A percentile compares a stretch with the other conserved stretches of the same genome.
Conservation (phyloP, 2,113 vertebrate species). For the Cyanoderma ruficeps region DNA sequence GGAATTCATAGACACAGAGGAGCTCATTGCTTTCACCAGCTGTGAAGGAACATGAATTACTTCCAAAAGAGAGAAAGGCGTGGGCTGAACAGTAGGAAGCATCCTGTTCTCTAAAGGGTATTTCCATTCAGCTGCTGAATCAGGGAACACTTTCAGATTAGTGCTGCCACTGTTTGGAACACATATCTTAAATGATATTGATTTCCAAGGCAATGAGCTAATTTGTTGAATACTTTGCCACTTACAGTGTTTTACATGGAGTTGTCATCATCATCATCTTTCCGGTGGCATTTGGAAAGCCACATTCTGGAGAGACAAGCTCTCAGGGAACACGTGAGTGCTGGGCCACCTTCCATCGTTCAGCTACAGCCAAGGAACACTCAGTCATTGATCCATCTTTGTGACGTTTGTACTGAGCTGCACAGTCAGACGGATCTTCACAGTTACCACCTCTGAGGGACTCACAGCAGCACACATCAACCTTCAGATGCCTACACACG, state of each 20-base stretch:
- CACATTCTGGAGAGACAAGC: neutral
- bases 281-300: neutral
- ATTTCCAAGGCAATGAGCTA: constrained; percentile 46
- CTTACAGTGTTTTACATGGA: neutral
- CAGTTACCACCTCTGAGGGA: neutral
- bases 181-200: constrained; percentile 22
- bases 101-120: constrained; percentile 32
- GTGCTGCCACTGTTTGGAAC: constrained; percentile 32
- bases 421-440: neutral
- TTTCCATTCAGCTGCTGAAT: constrained; percentile 59
- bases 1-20: neutral
- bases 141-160: constrained; percentile 41
- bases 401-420: rapidly evolving
- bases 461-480: neutral
- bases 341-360: neutral
- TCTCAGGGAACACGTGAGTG: neutral
- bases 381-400: neutral
- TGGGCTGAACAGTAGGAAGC: constrained; percentile 28
- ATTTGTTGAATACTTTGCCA: constrained; percentile 20
- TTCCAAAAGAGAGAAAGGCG: neutral
- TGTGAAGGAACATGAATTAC: constrained; percentile 24
- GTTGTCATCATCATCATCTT: neutral
- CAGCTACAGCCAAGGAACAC: neutral
- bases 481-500: neutral
- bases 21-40: constrained; percentile 15